Evolutionary conservation across 2,113 vertebrate species (phyloP).

Genomic region (Columba janthina): DNA sequence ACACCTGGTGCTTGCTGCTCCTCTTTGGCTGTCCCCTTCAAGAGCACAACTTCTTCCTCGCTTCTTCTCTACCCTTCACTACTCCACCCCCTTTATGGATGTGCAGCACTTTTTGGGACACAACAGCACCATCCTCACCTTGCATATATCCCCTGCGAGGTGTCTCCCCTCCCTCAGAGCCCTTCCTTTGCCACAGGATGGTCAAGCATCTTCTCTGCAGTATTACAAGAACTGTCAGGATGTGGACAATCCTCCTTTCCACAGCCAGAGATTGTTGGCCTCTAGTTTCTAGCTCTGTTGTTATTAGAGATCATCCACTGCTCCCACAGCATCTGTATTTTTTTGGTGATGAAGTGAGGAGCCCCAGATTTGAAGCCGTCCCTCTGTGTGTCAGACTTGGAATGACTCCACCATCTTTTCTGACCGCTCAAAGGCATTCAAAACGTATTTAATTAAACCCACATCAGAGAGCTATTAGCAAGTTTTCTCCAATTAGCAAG

Average conservation of each 20-base stretch:
- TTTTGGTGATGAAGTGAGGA: background rate
- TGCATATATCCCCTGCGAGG: background rate
- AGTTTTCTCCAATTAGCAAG: constrained; percentile 45
- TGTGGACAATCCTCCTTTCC: background rate
- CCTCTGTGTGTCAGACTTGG: background rate
- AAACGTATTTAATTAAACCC: constrained; percentile 51
- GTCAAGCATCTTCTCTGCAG: background rate
- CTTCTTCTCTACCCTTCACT: background rate
- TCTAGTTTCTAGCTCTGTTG: background rate
- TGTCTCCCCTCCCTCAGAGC: background rate
- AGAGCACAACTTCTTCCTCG: background rate
- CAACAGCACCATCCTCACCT: background rate
- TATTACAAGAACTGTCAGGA: background rate
- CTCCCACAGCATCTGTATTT: background rate
- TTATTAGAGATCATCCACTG: background rate
- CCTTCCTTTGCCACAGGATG: background rate
- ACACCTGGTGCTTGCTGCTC: background rate
- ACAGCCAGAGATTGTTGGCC: background rate
- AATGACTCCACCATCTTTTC: background rate
- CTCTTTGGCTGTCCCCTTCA: background rate
- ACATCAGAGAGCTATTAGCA: constrained; percentile 27
- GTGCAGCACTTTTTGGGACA: background rate
- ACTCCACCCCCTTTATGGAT: background rate
- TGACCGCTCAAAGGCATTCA: background rate
- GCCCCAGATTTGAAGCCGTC: background rate